Evolutionary conservation across 2,113 vertebrate genomes (phyloP).

Genomic region (Struthio camelus): DNA sequence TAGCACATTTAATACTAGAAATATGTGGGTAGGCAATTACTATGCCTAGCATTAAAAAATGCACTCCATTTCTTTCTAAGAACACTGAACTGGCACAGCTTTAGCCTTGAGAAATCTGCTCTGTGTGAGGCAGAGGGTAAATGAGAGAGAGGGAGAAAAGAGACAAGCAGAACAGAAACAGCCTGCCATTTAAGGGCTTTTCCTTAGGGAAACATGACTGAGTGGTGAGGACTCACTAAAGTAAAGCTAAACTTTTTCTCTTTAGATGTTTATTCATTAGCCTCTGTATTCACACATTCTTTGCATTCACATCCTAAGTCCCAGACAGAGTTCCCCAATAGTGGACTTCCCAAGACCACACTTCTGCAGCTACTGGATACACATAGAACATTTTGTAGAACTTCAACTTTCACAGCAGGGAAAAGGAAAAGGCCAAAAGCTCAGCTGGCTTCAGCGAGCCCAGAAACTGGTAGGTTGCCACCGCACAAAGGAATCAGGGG

Average conservation of each 20-base stretch:
- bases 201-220: neutral
- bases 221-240: neutral
- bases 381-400: neutral
- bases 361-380: neutral
- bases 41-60: neutral
- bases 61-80: neutral
- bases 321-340: neutral
- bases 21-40: neutral
- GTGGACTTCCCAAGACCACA: neutral
- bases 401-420: neutral
- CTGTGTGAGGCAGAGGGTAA: neutral
- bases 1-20: neutral
- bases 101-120: neutral
- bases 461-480: neutral
- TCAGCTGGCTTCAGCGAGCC: neutral
- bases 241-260: neutral
- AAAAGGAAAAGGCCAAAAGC: neutral
- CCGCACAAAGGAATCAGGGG: neutral
- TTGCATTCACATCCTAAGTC: neutral
- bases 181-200: neutral
- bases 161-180: neutral
- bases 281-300: neutral
- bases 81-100: neutral
- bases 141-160: rapidly evolving
- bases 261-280: neutral